These are phyloP conservation scores for Rachycentron canadum DNA, from an alignment of 2,797 vertebrate genomes.

Conservation along the genomic window DNA sequence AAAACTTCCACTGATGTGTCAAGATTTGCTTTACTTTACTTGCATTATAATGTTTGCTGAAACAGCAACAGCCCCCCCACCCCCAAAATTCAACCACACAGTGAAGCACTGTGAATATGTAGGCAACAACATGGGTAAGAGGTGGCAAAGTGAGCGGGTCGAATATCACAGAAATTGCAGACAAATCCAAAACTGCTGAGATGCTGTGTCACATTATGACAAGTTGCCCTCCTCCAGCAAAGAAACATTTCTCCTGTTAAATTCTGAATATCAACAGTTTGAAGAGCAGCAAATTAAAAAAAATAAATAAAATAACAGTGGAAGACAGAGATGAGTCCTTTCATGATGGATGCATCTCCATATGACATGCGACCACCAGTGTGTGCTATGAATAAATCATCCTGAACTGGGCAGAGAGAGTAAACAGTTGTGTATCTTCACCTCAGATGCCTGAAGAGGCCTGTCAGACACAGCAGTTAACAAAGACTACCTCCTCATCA, in stretches of 20 bases:
- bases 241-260: constrained; percentile 55
- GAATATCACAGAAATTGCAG: constrained; percentile 62
- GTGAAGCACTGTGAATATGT: constrained; percentile 33
- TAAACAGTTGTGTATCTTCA: constrained; percentile 81
- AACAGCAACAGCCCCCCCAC: constrained; percentile 47
- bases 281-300: constrained; percentile 62
- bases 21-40: constrained; percentile 5
- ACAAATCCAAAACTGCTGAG: constrained; percentile 59
- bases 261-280: constrained; percentile 68
- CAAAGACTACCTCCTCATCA: constrained; percentile 77
- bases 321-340: constrained; percentile 69
- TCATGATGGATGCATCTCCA: constrained; percentile 78
- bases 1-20: constrained; percentile 25
- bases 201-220: constrained; percentile 59
- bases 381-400: constrained; percentile 86
- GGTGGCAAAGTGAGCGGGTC: constrained; percentile 47
- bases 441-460: constrained; percentile 78
- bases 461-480: constrained; percentile 82
- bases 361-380: constrained; percentile 82
- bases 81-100: constrained; percentile 40
- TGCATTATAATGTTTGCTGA: constrained; percentile 47
- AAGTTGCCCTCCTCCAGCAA: constrained; percentile 56
- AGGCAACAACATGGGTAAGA: constrained; percentile 39
- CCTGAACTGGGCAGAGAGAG: constrained; percentile 66
- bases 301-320: constrained; percentile 29